Conservation (phyloP, 2,113 vertebrate genomes). For the Odocoileus virginianus region DNA sequence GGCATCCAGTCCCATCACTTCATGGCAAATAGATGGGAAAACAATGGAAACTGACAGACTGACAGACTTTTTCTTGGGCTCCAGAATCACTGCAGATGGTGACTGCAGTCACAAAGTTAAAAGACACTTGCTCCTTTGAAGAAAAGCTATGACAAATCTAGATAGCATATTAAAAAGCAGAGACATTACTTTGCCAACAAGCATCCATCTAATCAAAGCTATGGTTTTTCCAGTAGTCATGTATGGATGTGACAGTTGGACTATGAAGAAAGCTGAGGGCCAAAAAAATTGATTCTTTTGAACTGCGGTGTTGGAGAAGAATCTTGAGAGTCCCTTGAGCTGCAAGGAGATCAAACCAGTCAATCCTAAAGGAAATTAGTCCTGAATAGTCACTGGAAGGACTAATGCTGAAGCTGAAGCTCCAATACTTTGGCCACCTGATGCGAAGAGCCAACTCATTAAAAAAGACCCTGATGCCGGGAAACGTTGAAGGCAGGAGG, state of each 20-base stretch:
- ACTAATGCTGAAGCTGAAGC: not conserved
- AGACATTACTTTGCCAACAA: not conserved
- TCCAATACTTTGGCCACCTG: not conserved
- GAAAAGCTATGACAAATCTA: not conserved
- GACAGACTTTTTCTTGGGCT: not conserved
- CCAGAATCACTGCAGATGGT: not conserved
- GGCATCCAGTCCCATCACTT: not conserved
- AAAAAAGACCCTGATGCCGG: not conserved
- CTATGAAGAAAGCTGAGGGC: not conserved
- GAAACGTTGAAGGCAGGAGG: not conserved
- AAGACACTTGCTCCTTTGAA: not conserved
- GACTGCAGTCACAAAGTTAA: not conserved
- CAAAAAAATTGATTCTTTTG: not conserved
- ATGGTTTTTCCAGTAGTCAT: not conserved
- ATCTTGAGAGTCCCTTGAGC: not conserved
- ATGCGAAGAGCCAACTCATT: not conserved
- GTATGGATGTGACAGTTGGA: not conserved
- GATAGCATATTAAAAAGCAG: not conserved
- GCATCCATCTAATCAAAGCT: not conserved
- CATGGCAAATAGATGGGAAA: not conserved
- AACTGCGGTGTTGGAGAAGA: not conserved
- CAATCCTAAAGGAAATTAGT: not conserved
- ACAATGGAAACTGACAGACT: not conserved
- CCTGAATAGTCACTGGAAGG: not conserved
- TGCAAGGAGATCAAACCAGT: not conserved